Evolutionary conservation across 2,888 invertebrate species (phyloP).

Genomic region (Argyra leucocephala): DNA sequence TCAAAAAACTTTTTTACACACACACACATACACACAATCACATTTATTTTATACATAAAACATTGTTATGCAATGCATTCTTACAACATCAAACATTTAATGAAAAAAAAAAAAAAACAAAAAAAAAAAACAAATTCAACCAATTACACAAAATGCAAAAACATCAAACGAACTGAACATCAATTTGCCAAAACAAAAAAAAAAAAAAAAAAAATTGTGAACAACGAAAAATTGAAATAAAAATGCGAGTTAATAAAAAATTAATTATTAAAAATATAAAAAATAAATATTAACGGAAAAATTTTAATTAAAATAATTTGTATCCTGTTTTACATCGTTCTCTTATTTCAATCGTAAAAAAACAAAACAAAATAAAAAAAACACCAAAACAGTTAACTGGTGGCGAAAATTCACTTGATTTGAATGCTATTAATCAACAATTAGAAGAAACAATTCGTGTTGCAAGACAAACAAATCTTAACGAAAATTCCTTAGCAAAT

Average conservation of each 20-base stretch:
- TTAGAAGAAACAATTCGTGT: conserved; percentile 43
- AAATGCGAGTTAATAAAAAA: conserved; percentile 14
- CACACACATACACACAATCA: conserved; percentile 13
- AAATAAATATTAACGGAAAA: conserved; percentile 28
- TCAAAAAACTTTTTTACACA: background rate
- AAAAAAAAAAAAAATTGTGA: too few species aligned
- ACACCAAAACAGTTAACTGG: conserved; percentile 21
- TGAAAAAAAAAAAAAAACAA: conserved; percentile 4
- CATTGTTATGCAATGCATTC: conserved; percentile 4
- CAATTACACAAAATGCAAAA: conserved; percentile 25
- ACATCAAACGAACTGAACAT: conserved; percentile 22
- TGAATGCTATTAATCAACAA: conserved; percentile 42
- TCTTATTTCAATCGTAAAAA: too few species aligned
- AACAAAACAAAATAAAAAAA: background rate
- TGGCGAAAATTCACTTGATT: conserved; percentile 39
- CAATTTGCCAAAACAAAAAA: conserved; percentile 23
- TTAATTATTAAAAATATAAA: conserved; percentile 20
- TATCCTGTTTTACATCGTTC: conserved; percentile 31
- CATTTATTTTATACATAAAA: conserved; percentile 10
- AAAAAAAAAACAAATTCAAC: conserved; percentile 16
- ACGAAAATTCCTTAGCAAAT: conserved; percentile 27
- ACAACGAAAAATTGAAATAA: conserved; percentile 21
- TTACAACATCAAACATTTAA: background rate
- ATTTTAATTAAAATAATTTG: conserved; percentile 19
- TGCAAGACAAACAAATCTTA: conserved; percentile 42